Percentiles rank a stretch among this genome's conserved stretches.
Evolutionary conservation across 2,113 vertebrate species (phyloP).

Genomic region (Pygoscelis antarcticus): DNA sequence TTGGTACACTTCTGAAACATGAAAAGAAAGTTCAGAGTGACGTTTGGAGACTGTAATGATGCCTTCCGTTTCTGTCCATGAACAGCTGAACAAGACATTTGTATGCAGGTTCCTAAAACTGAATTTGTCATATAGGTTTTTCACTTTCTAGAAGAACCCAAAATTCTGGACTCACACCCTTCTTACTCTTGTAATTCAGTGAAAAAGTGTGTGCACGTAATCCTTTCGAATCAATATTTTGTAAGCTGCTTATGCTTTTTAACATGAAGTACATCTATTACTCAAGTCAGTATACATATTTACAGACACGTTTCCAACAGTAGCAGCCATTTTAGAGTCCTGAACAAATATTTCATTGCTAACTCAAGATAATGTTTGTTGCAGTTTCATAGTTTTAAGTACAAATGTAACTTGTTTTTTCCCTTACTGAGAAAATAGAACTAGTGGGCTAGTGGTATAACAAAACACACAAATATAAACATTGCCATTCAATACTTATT

Average conservation of each 20-base stretch:
- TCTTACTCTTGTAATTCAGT: neutral
- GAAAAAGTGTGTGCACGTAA: rapidly evolving
- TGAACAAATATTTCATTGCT: neutral
- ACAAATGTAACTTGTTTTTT: neutral
- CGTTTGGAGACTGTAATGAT: neutral
- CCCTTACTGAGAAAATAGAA: neutral
- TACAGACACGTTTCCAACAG: neutral
- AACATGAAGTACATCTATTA: neutral
- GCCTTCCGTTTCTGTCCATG: neutral
- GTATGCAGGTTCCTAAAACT: neutral
- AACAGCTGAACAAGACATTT: neutral
- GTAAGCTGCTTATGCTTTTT: neutral
- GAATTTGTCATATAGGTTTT: neutral
- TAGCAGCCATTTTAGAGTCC: neutral
- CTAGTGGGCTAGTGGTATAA: neutral
- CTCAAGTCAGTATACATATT: neutral
- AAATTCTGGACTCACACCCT: neutral
- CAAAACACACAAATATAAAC: neutral
- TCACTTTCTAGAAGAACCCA: neutral
- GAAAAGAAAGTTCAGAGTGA: neutral
- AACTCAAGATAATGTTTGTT: neutral
- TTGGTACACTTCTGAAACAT: neutral
- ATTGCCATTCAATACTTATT: neutral
- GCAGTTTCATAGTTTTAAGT: neutral
- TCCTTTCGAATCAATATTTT: neutral